Conservation (phyloP, 2,113 vertebrate species). For the Cebidichthys violaceus region DNA sequence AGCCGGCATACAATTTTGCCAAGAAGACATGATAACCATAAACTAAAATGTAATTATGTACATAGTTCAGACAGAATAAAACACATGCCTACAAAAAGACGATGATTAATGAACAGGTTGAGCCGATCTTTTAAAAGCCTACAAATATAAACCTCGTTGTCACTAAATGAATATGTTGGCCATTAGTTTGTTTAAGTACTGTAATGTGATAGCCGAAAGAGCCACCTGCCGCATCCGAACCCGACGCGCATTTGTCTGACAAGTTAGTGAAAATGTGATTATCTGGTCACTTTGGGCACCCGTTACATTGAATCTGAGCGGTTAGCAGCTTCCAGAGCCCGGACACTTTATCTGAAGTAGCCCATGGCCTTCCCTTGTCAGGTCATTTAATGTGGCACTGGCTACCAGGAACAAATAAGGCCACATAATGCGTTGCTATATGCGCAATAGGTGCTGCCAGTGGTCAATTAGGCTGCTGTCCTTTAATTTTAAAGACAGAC, state of each 20-base stretch:
- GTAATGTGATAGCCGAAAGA: slow-evolving; percentile 76
- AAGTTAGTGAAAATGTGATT: slow-evolving; percentile 81
- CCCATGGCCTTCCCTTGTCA: slow-evolving; percentile 79
- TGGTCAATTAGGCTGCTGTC: slow-evolving; percentile 52
- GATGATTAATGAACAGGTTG: slow-evolving; percentile 3
- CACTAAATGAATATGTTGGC: slow-evolving; percentile 55
- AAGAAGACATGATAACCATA: neutral
- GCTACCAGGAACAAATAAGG: slow-evolving; percentile 69
- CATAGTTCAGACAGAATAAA: slow-evolving; percentile 1
- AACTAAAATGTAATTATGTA: neutral
- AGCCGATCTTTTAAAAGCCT: slow-evolving; percentile 28
- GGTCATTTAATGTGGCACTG: slow-evolving; percentile 78
- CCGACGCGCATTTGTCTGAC: slow-evolving; percentile 75
- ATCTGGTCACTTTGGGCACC: slow-evolving; percentile 80
- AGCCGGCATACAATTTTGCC: neutral
- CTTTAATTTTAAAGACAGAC: slow-evolving; percentile 41
- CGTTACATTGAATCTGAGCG: slow-evolving; percentile 79
- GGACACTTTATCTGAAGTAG: slow-evolving; percentile 81
- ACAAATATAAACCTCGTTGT: slow-evolving; percentile 32
- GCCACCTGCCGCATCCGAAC: slow-evolving; percentile 77
- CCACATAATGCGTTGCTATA: slow-evolving; percentile 55
- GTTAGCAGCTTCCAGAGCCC: slow-evolving; percentile 73
- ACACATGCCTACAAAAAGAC: neutral
- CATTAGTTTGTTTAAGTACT: slow-evolving; percentile 65
- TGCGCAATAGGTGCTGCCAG: slow-evolving; percentile 60